Percentiles rank a stretch among this genome's conserved stretches.
These are phyloP conservation scores for Sycon ciliatum DNA, from an alignment of 37 sponge, comb jelly and placozoan genomes.

Conservation along the genomic window DNA sequence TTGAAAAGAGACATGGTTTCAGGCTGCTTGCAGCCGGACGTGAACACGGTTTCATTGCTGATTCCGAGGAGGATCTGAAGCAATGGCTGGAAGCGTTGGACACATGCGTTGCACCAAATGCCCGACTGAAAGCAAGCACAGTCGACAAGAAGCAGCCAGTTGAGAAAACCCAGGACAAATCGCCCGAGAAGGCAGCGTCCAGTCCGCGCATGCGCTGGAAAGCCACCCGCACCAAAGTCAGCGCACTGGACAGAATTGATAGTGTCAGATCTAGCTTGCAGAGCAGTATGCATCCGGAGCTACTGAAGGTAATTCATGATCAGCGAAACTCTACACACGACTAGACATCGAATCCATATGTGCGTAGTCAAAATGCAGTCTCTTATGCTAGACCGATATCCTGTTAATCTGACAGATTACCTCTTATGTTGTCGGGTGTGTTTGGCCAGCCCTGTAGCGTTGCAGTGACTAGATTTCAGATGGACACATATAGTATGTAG, in stretches of 20 bases:
- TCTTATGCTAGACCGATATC: not conserved
- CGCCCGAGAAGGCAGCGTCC: no score
- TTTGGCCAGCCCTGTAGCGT: no score
- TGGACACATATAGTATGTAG: no score
- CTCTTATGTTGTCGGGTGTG: not conserved
- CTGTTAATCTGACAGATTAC: not conserved
- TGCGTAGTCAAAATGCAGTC: not conserved
- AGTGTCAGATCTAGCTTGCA: conserved; percentile 16
- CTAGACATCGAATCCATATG: not conserved
- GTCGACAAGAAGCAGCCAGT: conserved; percentile 15
- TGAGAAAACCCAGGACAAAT: not conserved
- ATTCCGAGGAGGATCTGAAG: conserved; percentile 50
- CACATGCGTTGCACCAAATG: conserved; percentile 40
- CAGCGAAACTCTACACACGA: not conserved
- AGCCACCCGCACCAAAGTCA: not conserved
- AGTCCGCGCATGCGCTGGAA: no score
- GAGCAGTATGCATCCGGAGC: conserved; percentile 27
- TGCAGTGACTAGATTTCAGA: no score
- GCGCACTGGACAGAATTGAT: not conserved
- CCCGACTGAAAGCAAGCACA: conserved; percentile 9
- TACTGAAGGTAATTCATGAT: conserved; percentile 31
- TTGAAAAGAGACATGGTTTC: no score
- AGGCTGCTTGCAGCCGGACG: no score
- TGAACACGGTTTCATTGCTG: conserved; percentile 25
- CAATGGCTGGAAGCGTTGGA: conserved; percentile 49